A percentile compares a stretch with the other conserved stretches of the same genome.
phyloP scores from a whole-genome alignment of 35 echinoderm and acorn worm genomes.

The Holothuria glaberrima region DNA sequence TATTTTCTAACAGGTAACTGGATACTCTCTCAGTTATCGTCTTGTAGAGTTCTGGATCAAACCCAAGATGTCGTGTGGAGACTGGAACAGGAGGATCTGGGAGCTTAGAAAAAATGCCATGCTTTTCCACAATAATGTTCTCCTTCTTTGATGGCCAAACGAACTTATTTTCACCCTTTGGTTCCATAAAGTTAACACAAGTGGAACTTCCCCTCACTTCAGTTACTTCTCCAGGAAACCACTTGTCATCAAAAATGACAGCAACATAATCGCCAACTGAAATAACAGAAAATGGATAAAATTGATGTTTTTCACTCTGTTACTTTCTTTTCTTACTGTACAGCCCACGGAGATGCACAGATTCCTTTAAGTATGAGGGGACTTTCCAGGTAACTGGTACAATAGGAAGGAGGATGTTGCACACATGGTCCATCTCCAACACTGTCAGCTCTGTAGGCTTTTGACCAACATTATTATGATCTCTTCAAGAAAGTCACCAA shows the following conservation, averaged over 20 bases:
- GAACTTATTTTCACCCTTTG: slow-evolving; percentile 20
- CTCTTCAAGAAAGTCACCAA: too few species aligned
- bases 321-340: too few species aligned
- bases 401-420: too few species aligned
- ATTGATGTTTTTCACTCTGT: not conserved
- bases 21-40: slow-evolving; percentile 40
- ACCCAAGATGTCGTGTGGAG: slow-evolving; percentile 37
- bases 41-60: slow-evolving; percentile 6
- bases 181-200: slow-evolving; percentile 20
- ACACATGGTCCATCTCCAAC: too few species aligned
- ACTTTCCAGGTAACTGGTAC: too few species aligned
- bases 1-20: slow-evolving; percentile 31
- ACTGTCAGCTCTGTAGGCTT: too few species aligned
- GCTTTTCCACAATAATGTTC: slow-evolving; percentile 16
- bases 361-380: too few species aligned
- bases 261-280: slow-evolving; percentile 27
- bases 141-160: slow-evolving; percentile 27
- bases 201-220: slow-evolving; percentile 9
- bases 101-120: slow-evolving; percentile 35
- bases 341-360: too few species aligned
- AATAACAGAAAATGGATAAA: not conserved
- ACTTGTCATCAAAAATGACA: slow-evolving; percentile 33
- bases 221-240: slow-evolving; percentile 28
- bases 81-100: slow-evolving; percentile 17
- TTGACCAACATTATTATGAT: too few species aligned